Conservation (phyloP, 2,113 vertebrate genomes). For the Merops nubicus region DNA sequence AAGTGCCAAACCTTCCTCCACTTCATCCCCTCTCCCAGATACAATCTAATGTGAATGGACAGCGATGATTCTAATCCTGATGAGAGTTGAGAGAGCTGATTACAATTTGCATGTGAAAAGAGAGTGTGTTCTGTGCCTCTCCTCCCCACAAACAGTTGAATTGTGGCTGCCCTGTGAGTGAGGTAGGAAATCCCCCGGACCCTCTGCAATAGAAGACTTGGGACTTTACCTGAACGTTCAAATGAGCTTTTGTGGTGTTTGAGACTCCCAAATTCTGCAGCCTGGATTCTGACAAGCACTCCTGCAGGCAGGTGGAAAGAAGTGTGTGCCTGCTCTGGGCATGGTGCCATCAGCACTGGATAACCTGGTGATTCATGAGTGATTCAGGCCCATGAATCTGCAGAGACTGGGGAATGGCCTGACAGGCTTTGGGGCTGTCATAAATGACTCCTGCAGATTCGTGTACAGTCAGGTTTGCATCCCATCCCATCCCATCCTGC, state of each 20-base stretch:
- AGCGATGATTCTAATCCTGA: not conserved
- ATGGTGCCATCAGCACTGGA: not conserved
- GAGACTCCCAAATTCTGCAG: not conserved
- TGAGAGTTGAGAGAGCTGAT: not conserved
- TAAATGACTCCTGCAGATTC: not conserved
- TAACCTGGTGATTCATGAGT: not conserved
- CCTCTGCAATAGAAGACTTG: not conserved
- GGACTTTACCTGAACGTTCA: not conserved
- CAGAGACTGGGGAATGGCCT: not conserved
- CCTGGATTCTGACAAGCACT: not conserved
- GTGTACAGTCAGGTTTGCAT: not conserved
- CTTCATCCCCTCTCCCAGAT: not conserved
- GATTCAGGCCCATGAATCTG: not conserved
- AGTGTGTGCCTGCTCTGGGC: not conserved
- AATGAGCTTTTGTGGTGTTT: not conserved
- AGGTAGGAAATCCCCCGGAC: not conserved
- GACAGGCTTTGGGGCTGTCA: not conserved
- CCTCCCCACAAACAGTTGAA: not conserved
- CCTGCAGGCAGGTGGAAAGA: not conserved
- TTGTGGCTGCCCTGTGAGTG: not conserved
- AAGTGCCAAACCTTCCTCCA: not conserved
- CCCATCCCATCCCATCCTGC: not conserved
- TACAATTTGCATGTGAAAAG: not conserved
- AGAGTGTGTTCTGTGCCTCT: not conserved
- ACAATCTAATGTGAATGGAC: not conserved